Evolutionary conservation across 2,113 vertebrate genomes (phyloP).

Genomic region (Entomyzon cyanotis): DNA sequence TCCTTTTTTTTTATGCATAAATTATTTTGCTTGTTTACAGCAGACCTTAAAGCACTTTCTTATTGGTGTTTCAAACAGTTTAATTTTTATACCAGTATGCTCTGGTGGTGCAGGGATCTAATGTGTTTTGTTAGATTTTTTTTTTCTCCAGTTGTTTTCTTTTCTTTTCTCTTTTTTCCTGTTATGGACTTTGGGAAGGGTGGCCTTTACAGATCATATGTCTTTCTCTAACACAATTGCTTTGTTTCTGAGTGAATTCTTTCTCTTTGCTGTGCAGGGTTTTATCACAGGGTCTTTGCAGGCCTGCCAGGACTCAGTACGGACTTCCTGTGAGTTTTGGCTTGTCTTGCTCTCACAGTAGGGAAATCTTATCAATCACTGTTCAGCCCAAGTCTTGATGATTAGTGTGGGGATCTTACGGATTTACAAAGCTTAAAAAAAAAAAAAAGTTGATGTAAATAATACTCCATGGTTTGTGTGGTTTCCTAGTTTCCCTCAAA

Average conservation of each 20-base stretch:
- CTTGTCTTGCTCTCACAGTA: background rate
- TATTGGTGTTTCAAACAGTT: background rate
- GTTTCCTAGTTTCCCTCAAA: background rate
- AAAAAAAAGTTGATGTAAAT: background rate
- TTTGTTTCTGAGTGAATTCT: background rate
- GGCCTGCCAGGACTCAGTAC: background rate
- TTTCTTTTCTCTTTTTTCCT: background rate
- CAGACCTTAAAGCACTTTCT: background rate
- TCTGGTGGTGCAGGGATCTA: background rate
- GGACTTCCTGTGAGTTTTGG: background rate
- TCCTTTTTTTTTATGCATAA: background rate
- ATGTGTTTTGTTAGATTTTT: background rate
- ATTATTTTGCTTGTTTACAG: background rate
- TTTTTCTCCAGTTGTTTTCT: background rate
- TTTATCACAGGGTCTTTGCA: background rate
- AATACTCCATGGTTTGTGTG: background rate
- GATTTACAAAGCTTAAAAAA: background rate
- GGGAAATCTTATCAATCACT: background rate
- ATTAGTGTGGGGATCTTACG: background rate
- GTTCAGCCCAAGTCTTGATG: background rate
- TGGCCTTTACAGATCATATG: background rate
- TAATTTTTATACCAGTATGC: background rate
- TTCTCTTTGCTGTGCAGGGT: background rate
- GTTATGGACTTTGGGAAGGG: background rate
- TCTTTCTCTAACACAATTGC: background rate